Evolutionary conservation across 2,113 vertebrate genomes (phyloP).

Genomic region (Nanorana parkeri): DNA sequence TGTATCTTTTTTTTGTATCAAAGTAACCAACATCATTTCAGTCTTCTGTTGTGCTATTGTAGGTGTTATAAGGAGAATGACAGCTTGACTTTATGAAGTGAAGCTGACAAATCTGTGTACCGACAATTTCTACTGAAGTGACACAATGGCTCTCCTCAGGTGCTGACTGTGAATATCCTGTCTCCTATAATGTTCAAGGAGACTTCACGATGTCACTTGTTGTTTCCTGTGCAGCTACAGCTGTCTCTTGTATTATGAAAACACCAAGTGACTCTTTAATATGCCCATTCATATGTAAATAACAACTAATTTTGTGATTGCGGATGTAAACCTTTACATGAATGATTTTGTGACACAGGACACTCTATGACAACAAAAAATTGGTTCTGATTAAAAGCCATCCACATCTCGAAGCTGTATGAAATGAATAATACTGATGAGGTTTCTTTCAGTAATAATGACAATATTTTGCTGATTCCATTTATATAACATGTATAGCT

Average conservation of each 20-base stretch:
- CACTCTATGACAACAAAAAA: no score
- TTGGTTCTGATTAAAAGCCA: background rate
- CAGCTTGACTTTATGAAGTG: background rate
- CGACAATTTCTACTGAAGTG: background rate
- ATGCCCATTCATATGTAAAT: constrained; percentile 31
- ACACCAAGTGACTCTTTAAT: constrained; percentile 52
- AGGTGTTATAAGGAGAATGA: no score
- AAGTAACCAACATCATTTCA: no score
- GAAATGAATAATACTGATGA: background rate
- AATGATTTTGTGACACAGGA: background rate
- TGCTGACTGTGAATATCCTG: background rate
- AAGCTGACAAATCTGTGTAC: background rate
- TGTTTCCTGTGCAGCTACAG: constrained; percentile 11
- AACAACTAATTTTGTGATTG: constrained; percentile 19
- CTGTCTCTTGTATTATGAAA: constrained; percentile 11
- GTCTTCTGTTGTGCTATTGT: no score
- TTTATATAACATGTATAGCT: background rate
- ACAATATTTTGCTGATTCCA: constrained; percentile 12
- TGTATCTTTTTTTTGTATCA: no score
- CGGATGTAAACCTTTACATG: constrained; percentile 1
- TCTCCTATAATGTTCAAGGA: background rate
- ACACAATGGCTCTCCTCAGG: constrained; percentile 1
- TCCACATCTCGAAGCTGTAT: background rate
- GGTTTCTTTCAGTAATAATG: constrained; percentile 3
- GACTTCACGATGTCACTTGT: constrained; percentile 2